A percentile compares a stretch with the other conserved stretches of the same genome.
These are phyloP conservation scores for Poeciliopsis retropinna DNA, from an alignment of 2,113 vertebrate species.

Conservation along the genomic window DNA sequence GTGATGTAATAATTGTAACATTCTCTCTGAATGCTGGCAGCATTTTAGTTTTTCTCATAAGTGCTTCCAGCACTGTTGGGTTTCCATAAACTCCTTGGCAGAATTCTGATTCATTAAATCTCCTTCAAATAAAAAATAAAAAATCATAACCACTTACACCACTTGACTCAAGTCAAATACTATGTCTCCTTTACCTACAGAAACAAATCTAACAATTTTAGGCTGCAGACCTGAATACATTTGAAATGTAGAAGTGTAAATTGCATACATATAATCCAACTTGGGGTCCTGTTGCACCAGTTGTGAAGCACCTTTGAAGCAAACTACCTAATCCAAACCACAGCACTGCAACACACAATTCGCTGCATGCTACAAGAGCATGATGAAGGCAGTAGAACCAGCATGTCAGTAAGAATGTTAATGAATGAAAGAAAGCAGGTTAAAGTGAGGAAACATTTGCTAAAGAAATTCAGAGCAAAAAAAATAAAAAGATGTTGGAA, in stretches of 20 bases:
- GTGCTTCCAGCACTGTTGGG: background rate
- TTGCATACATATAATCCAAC: background rate
- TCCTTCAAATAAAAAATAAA: background rate
- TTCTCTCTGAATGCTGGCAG: background rate
- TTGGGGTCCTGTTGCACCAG: conserved; percentile 26
- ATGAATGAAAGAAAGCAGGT: conserved; percentile 13
- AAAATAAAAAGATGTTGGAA: conserved; percentile 15
- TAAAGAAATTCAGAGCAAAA: background rate
- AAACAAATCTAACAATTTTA: too few relatives aligned
- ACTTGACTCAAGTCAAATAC: too few relatives aligned
- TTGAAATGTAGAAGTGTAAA: background rate
- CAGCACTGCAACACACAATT: conserved; percentile 17
- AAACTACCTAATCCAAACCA: conserved; percentile 25
- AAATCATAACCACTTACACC: too few relatives aligned
- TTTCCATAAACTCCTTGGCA: background rate
- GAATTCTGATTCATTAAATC: background rate
- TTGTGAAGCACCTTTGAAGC: conserved; percentile 51
- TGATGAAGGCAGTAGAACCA: conserved; percentile 7
- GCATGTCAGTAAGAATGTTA: conserved; percentile 35
- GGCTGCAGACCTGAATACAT: too few relatives aligned
- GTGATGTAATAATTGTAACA: background rate
- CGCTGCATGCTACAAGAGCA: conserved; percentile 44
- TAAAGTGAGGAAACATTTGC: conserved; percentile 4
- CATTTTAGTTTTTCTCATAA: background rate
- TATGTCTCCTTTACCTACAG: too few relatives aligned